Evolutionary conservation across 2,888 invertebrate species (phyloP).

Genomic region (Nebria salina): DNA sequence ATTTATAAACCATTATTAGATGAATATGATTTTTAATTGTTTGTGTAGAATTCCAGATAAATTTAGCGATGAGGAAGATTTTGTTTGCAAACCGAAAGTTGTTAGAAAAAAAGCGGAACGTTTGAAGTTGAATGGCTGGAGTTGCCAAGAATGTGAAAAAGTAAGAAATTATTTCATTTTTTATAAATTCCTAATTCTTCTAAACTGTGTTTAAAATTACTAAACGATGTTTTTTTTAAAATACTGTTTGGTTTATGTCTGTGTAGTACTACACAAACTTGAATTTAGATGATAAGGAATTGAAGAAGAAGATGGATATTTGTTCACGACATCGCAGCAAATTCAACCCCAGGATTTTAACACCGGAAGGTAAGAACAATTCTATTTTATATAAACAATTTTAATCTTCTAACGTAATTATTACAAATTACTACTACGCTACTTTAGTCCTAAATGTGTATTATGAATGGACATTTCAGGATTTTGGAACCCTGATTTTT

Average conservation of each 20-base stretch:
- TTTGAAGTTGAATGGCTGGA: constrained; percentile 59
- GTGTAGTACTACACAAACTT: constrained; percentile 55
- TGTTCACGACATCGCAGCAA: constrained; percentile 65
- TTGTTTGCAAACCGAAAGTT: constrained; percentile 55
- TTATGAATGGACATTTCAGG: constrained; percentile 52
- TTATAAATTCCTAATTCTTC: neutral
- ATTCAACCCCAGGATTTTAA: constrained; percentile 56
- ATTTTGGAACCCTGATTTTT: constrained; percentile 60
- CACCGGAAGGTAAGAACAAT: constrained; percentile 58
- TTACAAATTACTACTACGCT: too few relatives aligned
- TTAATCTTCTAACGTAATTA: too few relatives aligned
- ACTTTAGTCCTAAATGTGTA: neutral
- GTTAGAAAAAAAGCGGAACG: constrained; percentile 58
- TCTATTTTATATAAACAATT: neutral
- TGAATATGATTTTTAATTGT: neutral
- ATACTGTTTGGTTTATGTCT: neutral
- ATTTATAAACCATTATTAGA: neutral
- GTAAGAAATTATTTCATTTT: constrained; percentile 52
- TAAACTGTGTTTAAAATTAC: too few relatives aligned
- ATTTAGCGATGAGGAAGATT: constrained; percentile 52
- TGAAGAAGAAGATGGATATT: constrained; percentile 59
- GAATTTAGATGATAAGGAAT: constrained; percentile 58
- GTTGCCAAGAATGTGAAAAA: constrained; percentile 60
- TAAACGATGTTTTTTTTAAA: neutral
- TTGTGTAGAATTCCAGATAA: constrained; percentile 24